Percentiles rank a stretch among this genome's conserved stretches.
These are phyloP conservation scores for Euspilapteryx auroguttella DNA, from an alignment of 2,888 invertebrate genomes.

Conservation along the genomic window DNA sequence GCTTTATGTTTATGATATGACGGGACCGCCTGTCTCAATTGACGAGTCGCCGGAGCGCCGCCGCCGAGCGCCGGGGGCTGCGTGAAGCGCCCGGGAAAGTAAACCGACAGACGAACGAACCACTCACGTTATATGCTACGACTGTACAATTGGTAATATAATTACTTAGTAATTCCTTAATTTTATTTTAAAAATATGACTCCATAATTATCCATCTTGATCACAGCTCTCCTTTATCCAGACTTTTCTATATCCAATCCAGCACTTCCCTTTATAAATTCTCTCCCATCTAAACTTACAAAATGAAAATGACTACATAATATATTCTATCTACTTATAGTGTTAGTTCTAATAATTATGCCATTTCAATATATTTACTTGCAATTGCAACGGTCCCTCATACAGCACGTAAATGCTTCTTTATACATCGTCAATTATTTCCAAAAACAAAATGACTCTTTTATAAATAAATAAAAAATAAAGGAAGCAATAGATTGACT, in stretches of 20 bases:
- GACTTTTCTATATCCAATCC: conserved; percentile 54
- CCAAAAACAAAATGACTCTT: conserved; percentile 29
- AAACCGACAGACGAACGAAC: conserved; percentile 9
- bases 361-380: conserved; percentile 59
- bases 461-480: conserved; percentile 20
- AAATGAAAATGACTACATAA: conserved; percentile 56
- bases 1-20: conserved; percentile 58
- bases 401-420: conserved; percentile 55
- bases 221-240: conserved; percentile 60
- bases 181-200: conserved; percentile 60
- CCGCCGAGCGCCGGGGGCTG: too few relatives aligned
- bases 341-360: conserved; percentile 58
- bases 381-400: conserved; percentile 62
- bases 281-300: conserved; percentile 55
- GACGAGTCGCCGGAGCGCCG: conserved; percentile 3
- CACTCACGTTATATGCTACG: conserved; percentile 17
- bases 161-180: conserved; percentile 55
- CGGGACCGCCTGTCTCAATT: conserved; percentile 8
- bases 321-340: conserved; percentile 55
- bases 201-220: conserved; percentile 57
- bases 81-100: too few relatives aligned
- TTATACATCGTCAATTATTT: not conserved
- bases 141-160: conserved; percentile 30
- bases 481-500: conserved; percentile 43
- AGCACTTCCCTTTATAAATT: conserved; percentile 57